phyloP scores from a whole-genome alignment of 2,113 vertebrate species.

The Fulica atra region DNA sequence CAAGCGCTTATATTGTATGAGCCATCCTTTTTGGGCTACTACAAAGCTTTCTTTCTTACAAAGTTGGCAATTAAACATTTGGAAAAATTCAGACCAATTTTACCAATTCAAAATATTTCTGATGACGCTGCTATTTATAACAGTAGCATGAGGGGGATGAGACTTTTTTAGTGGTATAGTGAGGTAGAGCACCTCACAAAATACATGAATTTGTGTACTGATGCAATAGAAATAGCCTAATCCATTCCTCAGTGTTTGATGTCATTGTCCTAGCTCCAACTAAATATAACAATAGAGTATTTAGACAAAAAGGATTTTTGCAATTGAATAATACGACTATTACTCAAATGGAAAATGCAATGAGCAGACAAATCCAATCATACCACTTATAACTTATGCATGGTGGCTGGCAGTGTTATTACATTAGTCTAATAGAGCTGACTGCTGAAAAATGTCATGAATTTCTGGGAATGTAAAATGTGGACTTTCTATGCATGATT shows the following conservation, averaged over 20 bases:
- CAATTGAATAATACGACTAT: conserved; percentile 21
- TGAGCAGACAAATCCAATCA: conserved; percentile 52
- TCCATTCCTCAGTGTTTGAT: neutral
- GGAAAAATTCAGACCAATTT: neutral
- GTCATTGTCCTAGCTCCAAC: neutral
- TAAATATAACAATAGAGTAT: neutral
- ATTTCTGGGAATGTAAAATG: conserved; percentile 5
- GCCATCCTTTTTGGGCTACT: neutral
- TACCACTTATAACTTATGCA: conserved; percentile 39
- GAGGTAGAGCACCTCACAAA: neutral
- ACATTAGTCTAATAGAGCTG: conserved; percentile 30
- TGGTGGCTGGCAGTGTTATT: conserved; percentile 24
- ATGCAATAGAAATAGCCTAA: neutral
- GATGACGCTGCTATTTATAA: neutral
- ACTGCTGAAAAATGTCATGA: conserved; percentile 28
- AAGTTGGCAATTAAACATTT: conserved; percentile 7
- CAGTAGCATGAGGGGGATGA: neutral
- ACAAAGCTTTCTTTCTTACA: conserved; percentile 16
- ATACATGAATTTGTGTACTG: neutral
- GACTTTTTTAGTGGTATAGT: neutral
- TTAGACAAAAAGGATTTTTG: conserved; percentile 41
- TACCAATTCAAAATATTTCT: neutral
- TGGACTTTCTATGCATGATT: neutral
- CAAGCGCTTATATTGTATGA: conserved; percentile 12
- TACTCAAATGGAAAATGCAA: conserved; percentile 26